phyloP scores from a whole-genome alignment of 2,113 vertebrate genomes.

The Oryzias javanicus region DNA sequence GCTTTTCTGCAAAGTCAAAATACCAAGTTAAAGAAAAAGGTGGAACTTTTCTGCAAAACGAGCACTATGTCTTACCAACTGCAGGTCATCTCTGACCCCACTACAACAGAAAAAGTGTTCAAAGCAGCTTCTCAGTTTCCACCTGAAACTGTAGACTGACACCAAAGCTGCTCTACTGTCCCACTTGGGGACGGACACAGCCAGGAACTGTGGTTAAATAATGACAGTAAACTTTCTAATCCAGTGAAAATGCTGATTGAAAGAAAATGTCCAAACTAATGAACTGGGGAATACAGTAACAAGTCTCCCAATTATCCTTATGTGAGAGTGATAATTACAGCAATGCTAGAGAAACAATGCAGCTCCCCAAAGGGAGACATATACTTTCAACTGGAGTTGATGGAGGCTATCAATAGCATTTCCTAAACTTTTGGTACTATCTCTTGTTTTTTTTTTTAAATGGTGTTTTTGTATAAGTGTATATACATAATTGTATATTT shows the following conservation, averaged over 20 bases:
- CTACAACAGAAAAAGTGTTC: conserved; percentile 48
- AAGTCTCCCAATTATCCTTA: conserved; percentile 29
- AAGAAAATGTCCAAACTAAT: conserved; percentile 19
- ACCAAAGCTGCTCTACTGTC: conserved; percentile 57
- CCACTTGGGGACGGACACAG: conserved; percentile 31
- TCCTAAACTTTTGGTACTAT: background rate
- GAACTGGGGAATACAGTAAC: background rate
- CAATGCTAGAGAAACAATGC: conserved; percentile 17
- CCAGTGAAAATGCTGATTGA: conserved; percentile 27
- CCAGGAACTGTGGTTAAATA: conserved; percentile 56
- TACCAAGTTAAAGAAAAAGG: background rate
- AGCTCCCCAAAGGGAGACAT: conserved; percentile 22
- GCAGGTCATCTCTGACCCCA: conserved; percentile 18
- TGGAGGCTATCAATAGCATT: conserved; percentile 16
- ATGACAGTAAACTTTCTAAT: conserved; percentile 59
- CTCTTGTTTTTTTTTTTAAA: background rate
- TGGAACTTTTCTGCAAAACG: background rate
- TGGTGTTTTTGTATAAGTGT: background rate
- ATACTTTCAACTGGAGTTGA: conserved; percentile 6
- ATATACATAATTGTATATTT: background rate
- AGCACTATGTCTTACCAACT: conserved; percentile 4
- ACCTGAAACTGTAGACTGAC: conserved; percentile 67
- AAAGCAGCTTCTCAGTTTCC: conserved; percentile 58
- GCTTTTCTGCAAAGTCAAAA: background rate
- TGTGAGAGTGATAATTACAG: conserved; percentile 10